phyloP scores from a whole-genome alignment of 2,797 vertebrate species.

The Scolopax rusticola region DNA sequence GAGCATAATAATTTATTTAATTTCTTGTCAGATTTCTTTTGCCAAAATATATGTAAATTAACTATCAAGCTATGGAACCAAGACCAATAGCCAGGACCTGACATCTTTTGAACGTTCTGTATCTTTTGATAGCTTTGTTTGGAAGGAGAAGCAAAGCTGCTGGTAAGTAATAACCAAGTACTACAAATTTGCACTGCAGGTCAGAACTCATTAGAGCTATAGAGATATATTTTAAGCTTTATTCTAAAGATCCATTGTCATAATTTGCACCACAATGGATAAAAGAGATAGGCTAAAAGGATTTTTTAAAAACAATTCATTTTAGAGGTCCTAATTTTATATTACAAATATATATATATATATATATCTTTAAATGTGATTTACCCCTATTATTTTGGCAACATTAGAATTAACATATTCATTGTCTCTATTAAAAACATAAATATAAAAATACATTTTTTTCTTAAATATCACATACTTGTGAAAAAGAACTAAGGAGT shows the following conservation, averaged over 20 bases:
- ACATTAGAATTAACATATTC: not conserved
- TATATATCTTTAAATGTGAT: not conserved
- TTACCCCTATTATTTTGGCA: not conserved
- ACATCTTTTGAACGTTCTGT: not conserved
- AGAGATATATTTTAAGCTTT: not conserved
- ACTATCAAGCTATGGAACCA: conserved; percentile 10
- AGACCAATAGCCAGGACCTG: not conserved
- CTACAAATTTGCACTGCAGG: not conserved
- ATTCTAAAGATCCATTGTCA: not conserved
- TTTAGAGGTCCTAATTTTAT: not conserved
- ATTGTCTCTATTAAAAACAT: not conserved
- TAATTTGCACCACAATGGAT: not conserved
- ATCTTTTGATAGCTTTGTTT: not conserved
- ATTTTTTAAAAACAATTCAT: not conserved
- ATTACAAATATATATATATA: not conserved
- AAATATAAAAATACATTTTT: not conserved
- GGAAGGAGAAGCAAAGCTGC: not conserved
- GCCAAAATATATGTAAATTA: conserved; percentile 68
- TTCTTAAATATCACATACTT: not conserved
- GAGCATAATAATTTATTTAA: conserved; percentile 76
- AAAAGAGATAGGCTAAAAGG: not conserved
- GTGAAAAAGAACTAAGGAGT: not conserved
- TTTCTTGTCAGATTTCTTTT: conserved; percentile 74
- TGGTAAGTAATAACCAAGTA: not conserved
- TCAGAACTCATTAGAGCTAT: not conserved